Evolutionary conservation across 2,888 invertebrate genomes (phyloP).

Genomic region (Nebria brevicollis): DNA sequence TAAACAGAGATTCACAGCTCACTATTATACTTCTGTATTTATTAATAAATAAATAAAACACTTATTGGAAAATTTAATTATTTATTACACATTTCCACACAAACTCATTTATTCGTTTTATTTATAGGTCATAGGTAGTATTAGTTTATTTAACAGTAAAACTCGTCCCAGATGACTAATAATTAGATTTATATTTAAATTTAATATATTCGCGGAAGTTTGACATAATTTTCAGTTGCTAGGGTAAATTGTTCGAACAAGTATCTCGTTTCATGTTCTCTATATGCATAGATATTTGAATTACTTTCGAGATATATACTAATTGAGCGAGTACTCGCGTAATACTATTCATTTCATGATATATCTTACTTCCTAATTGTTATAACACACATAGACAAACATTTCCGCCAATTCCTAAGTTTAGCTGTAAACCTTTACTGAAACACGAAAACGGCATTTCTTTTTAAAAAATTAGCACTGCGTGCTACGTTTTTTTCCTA

Average conservation of each 20-base stretch:
- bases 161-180: conserved; percentile 19
- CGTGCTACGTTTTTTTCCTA: too few species aligned
- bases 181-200: conserved; percentile 9
- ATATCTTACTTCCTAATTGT: background rate
- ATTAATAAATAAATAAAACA: too few species aligned
- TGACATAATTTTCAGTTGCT: conserved; percentile 13
- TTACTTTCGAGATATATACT: conserved; percentile 6
- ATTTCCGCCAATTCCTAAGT: conserved; percentile 29
- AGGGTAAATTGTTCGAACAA: background rate
- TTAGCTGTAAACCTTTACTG: background rate
- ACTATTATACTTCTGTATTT: too few species aligned
- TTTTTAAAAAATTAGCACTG: too few species aligned
- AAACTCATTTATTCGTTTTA: too few species aligned
- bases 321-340: conserved; percentile 4
- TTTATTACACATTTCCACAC: too few species aligned
- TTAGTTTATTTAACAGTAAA: too few species aligned
- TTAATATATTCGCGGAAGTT: conserved; percentile 21
- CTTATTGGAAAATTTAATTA: too few species aligned
- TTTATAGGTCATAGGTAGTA: too few species aligned
- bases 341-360: conserved; percentile 30
- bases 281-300: conserved; percentile 2
- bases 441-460: too few species aligned
- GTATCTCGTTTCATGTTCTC: background rate
- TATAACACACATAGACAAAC: conserved; percentile 10
- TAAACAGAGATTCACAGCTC: too few species aligned